phyloP scores from a whole-genome alignment of 2,797 vertebrate genomes.

The Eupleurogrammus muticus region DNA sequence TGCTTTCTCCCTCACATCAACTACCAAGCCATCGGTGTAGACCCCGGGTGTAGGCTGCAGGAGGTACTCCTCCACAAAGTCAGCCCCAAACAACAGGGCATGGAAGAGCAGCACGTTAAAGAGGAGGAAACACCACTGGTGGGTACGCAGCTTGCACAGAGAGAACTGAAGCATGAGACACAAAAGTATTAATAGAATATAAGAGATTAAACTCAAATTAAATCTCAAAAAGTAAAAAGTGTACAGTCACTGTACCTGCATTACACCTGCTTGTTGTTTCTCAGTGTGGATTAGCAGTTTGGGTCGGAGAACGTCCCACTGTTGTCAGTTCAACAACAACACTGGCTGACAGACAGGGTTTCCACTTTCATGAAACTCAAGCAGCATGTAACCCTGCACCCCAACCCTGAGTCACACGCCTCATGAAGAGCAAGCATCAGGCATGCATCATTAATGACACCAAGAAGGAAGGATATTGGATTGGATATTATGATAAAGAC shows the following conservation, averaged over 20 bases:
- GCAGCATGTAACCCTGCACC: constrained; percentile 67
- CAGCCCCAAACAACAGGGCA: constrained; percentile 90
- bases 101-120: constrained; percentile 93
- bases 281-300: constrained; percentile 24
- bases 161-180: constrained; percentile 76
- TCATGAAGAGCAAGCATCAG: constrained; percentile 46
- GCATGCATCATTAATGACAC: constrained; percentile 68
- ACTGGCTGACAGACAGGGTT: constrained; percentile 57
- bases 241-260: constrained; percentile 72
- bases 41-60: constrained; percentile 85
- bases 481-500: neutral
- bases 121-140: constrained; percentile 95
- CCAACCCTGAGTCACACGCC: constrained; percentile 39
- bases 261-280: constrained; percentile 53
- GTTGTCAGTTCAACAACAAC: constrained; percentile 35
- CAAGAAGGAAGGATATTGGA: neutral
- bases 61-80: constrained; percentile 93
- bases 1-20: constrained; percentile 88
- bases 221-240: constrained; percentile 5
- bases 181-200: constrained; percentile 11
- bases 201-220: neutral
- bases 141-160: constrained; percentile 89
- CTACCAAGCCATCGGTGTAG: constrained; percentile 83
- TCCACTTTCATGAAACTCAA: constrained; percentile 72
- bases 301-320: constrained; percentile 25